Evolutionary conservation across 2,888 invertebrate species (phyloP), one percentile per base, ranked within the genome.

Genomic region (Pyralis farinalis): DNA sequence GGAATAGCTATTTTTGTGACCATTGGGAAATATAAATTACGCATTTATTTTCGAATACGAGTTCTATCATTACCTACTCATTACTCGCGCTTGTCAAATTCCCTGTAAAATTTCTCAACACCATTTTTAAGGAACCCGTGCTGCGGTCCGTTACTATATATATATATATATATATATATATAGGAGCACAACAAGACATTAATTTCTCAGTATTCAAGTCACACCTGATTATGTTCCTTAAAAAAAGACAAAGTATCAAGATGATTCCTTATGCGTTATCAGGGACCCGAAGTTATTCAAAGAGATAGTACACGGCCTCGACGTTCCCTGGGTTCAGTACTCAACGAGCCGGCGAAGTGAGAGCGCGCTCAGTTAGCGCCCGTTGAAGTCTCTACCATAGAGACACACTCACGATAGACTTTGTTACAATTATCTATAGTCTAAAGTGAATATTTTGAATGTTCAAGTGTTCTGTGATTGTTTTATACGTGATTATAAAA

Each of bases 191-290:
- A n/a, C n/a, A n/a, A n/a, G n/a, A n/a, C n/a, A n/a, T n/a, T n/a
- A n/a, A n/a, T n/a, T n/a, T n/a, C n/a, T n/a, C n/a, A n/a, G n/a
- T n/a, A 16, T 16, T 16, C 16, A 16, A 16, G 4, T 4, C 16
- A 4, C 16, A 16, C 4, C 16, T 4, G 16, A 16, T 2, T 16
- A 4, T 4, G 4, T 12, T 12, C 12, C 12, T 16, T n/a, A 33
- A 25, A 39, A 39, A 32, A 39, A n/a, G 27, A 16, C 27, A 12
- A 44, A 40, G 60, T 68, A 67, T 67, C 53, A 62, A 68, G 71
- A 72, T 64, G 70, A 64, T 66, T 68, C 63, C 57, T 56, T 67
- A 71, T 71, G 69, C 63, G 76, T 86, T 86, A 85, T 86, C 86
- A 84, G 70, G 70, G 68, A 68, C 66, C 61, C 69, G 58, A 65